Percentiles rank a stretch among this genome's conserved stretches.
Evolutionary conservation across 1,140 invertebrate genomes (phyloP).

Genomic region (Physella acuta): DNA sequence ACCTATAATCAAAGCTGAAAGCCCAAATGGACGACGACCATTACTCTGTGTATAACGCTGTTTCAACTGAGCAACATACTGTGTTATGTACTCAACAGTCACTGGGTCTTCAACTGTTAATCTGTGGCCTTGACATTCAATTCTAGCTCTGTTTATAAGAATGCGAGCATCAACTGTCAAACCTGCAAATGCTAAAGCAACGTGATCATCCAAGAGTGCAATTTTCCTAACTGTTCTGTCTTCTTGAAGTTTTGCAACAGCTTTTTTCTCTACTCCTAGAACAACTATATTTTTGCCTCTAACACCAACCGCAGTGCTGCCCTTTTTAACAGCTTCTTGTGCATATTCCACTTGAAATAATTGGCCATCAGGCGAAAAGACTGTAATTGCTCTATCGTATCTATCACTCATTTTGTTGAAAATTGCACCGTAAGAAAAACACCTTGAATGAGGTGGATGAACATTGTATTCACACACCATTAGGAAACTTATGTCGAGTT

Average conservation of each 20-base stretch:
- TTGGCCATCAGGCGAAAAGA: slow-evolving; percentile 99
- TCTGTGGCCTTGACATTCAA: slow-evolving; percentile 98
- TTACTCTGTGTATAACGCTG: slow-evolving; percentile 99
- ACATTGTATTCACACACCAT: too few species aligned
- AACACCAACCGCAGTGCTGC: slow-evolving; percentile 97
- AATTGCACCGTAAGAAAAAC: slow-evolving; percentile 12
- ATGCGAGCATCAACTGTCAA: slow-evolving; percentile 98
- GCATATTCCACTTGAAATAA: slow-evolving; percentile 99
- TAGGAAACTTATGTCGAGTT: too few species aligned
- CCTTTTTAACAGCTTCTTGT: slow-evolving; percentile 99
- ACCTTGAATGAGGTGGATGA: too few species aligned
- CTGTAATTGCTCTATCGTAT: slow-evolving; percentile 98
- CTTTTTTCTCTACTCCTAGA: slow-evolving; percentile 98
- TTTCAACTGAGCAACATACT: slow-evolving; percentile 81
- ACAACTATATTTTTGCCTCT: slow-evolving; percentile 94
- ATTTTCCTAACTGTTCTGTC: slow-evolving; percentile 99
- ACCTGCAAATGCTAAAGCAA: slow-evolving; percentile 99
- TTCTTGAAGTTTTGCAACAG: slow-evolving; percentile 97
- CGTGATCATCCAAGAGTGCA: slow-evolving; percentile 96
- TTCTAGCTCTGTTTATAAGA: slow-evolving; percentile 92
- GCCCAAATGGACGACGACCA: slow-evolving; percentile 96
- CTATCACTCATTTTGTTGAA: slow-evolving; percentile 45
- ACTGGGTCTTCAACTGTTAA: slow-evolving; percentile 99
- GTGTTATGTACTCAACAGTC: slow-evolving; percentile 96
- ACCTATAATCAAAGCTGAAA: slow-evolving; percentile 95